Percentiles rank a stretch among this genome's conserved stretches.
Evolutionary conservation across 2,797 vertebrate genomes (phyloP).

Genomic region (Gephyroberyx darwinii): DNA sequence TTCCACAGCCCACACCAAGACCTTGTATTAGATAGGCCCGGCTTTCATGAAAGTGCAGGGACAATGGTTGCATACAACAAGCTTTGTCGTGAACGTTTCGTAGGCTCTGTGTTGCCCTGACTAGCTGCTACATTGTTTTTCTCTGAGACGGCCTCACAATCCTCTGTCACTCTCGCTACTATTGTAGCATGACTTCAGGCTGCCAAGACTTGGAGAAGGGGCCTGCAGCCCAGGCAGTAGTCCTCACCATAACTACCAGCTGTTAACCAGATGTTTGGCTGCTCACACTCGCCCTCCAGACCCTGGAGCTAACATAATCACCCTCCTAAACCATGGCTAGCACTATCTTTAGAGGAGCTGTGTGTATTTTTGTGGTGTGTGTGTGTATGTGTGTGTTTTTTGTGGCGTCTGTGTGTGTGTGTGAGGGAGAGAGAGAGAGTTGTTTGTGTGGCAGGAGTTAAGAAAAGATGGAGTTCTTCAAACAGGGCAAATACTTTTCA

Average conservation of each 20-base stretch:
- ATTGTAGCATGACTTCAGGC: slow-evolving; percentile 15
- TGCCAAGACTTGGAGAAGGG: slow-evolving; percentile 19
- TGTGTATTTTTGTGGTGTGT: not conserved
- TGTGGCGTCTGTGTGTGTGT: not conserved
- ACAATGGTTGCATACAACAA: not conserved
- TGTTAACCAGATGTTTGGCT: slow-evolving; percentile 79
- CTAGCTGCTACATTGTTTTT: not conserved
- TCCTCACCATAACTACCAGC: slow-evolving; percentile 56
- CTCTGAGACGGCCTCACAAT: not conserved
- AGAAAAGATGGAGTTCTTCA: slow-evolving; percentile 42
- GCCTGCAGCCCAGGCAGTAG: slow-evolving; percentile 36
- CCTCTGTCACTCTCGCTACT: slow-evolving; percentile 21
- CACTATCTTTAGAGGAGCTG: slow-evolving; percentile 64
- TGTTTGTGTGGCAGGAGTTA: slow-evolving; percentile 23
- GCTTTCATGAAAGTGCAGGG: not conserved
- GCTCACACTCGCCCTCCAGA: slow-evolving; percentile 55
- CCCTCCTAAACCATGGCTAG: slow-evolving; percentile 46
- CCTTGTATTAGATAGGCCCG: no score
- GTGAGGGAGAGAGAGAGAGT: not conserved
- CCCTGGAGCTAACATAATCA: slow-evolving; percentile 62
- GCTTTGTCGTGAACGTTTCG: not conserved
- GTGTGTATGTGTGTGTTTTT: slow-evolving; percentile 14
- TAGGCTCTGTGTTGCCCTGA: not conserved
- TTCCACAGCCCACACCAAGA: no score
- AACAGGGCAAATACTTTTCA: slow-evolving; percentile 56